These are phyloP conservation scores for Exocentrus adspersus DNA, from an alignment of 2,888 invertebrate genomes.

Conservation along the genomic window DNA sequence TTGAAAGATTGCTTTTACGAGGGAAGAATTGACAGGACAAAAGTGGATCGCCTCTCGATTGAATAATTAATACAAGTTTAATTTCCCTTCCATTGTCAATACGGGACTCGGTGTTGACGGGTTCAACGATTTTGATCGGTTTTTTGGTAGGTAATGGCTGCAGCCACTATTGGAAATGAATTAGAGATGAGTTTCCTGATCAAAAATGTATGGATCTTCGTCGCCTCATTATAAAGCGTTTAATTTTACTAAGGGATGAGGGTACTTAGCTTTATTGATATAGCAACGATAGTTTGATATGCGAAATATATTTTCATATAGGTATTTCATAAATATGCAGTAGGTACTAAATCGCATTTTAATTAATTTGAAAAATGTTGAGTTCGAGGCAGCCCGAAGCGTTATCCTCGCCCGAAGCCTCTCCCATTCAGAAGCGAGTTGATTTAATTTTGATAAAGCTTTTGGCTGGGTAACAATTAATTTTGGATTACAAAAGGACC, in stretches of 20 bases:
- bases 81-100: slow-evolving; percentile 19
- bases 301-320: too few relatives aligned
- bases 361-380: too few relatives aligned
- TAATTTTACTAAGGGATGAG: background rate
- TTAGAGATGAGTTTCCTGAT: background rate
- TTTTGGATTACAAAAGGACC: slow-evolving; percentile 14
- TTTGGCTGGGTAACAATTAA: slow-evolving; percentile 15
- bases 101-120: background rate
- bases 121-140: slow-evolving; percentile 15
- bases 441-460: slow-evolving; percentile 13
- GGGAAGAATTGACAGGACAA: slow-evolving; percentile 35
- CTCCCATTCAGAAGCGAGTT: background rate
- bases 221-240: slow-evolving; percentile 1
- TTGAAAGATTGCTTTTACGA: slow-evolving; percentile 38
- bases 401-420: background rate
- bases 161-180: background rate
- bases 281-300: too few relatives aligned
- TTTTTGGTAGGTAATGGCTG: slow-evolving; percentile 4
- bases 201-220: background rate
- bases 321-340: too few relatives aligned
- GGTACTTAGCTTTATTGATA: background rate
- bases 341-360: too few relatives aligned
- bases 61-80: slow-evolving; percentile 36
- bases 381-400: too few relatives aligned
- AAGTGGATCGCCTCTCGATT: slow-evolving; percentile 33